phyloP scores from a whole-genome alignment of 2,888 invertebrate genomes.

The Ennomos quercinarius region DNA sequence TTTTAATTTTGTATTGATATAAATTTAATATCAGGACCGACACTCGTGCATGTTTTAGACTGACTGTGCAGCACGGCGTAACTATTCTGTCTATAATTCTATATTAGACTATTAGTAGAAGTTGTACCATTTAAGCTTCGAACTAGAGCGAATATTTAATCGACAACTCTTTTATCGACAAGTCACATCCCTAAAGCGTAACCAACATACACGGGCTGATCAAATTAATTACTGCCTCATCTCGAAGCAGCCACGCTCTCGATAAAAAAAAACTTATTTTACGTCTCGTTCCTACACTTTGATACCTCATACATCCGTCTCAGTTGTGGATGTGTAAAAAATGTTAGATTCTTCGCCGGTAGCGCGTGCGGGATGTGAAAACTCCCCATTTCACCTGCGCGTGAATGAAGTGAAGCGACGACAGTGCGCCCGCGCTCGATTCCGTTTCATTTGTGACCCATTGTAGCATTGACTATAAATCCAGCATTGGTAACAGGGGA shows the following conservation, averaged over 20 bases:
- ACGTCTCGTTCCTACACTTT: constrained; percentile 41
- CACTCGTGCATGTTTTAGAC: no score
- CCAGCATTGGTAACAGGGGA: no score
- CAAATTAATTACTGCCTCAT: constrained; percentile 83
- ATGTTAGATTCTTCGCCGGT: constrained; percentile 67
- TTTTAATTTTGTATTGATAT: no score
- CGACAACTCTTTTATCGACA: constrained; percentile 49
- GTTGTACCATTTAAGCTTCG: no score
- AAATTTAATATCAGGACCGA: no score
- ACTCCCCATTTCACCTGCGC: constrained; percentile 76
- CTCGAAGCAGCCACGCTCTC: constrained; percentile 67
- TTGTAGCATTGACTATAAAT: no score
- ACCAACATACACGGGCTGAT: constrained; percentile 73
- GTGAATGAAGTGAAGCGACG: constrained; percentile 62
- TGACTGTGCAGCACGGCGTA: no score
- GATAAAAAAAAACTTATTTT: constrained; percentile 59
- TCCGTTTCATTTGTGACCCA: constrained; percentile 56
- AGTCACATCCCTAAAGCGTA: constrained; percentile 60
- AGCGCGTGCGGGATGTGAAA: constrained; percentile 80
- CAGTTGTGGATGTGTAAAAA: constrained; percentile 56
- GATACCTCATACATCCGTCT: constrained; percentile 44
- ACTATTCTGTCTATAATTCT: no score
- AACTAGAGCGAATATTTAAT: constrained; percentile 12
- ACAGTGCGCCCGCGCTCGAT: constrained; percentile 40
- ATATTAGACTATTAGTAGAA: no score